Conservation (phyloP, 2,888 invertebrate species). For the Drymonia ruficornis region DNA sequence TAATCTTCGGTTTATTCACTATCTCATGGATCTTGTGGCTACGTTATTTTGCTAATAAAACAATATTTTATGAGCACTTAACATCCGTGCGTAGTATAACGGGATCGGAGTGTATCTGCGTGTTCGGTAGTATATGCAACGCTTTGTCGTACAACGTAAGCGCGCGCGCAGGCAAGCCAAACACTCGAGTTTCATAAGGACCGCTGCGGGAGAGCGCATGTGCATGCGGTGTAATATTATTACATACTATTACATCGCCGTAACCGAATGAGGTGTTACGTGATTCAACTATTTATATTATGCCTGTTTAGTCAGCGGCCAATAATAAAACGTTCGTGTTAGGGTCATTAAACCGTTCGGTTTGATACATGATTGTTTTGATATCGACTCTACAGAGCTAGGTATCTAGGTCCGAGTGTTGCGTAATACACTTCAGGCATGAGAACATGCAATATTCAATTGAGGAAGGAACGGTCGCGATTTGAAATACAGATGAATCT, state of each 20-base stretch:
- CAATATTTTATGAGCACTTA: constrained; percentile 21
- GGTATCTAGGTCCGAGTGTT: constrained; percentile 17
- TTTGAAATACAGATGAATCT: constrained; percentile 35
- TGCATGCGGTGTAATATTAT: constrained; percentile 48
- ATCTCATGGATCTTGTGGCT: constrained; percentile 15
- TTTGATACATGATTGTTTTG: constrained; percentile 24
- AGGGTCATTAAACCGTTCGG: constrained; percentile 24
- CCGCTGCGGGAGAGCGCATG: constrained; percentile 56
- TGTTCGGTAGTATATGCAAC: constrained; percentile 3
- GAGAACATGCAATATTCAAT: constrained; percentile 31
- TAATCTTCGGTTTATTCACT: neutral
- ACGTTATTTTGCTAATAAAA: constrained; percentile 32
- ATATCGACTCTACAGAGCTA: constrained; percentile 20
- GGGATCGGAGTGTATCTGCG: neutral
- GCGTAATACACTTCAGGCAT: constrained; percentile 24
- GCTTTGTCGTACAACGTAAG: constrained; percentile 2
- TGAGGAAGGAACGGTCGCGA: constrained; percentile 31
- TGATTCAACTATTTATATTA: constrained; percentile 22
- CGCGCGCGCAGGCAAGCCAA: constrained; percentile 4
- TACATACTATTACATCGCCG: constrained; percentile 15
- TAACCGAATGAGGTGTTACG: constrained; percentile 28
- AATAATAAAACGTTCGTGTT: constrained; percentile 7
- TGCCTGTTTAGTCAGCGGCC: constrained; percentile 14
- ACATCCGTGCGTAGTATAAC: constrained; percentile 8
- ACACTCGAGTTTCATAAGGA: constrained; percentile 30